Conservation (phyloP, 2,113 vertebrate genomes). For the Neotoma lepida region DNA sequence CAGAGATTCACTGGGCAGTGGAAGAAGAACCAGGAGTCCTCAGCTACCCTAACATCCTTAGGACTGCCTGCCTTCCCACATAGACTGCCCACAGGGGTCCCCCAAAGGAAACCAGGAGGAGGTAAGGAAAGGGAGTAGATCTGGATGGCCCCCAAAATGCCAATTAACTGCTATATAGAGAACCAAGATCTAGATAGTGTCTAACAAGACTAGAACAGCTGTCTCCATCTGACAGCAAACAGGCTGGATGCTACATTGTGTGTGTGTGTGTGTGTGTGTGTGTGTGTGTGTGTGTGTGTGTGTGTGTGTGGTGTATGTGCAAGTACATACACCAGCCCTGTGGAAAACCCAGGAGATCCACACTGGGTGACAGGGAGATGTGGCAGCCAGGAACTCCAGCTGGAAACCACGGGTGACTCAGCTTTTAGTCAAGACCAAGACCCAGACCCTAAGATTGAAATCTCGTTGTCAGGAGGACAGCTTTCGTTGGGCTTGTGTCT, state of each 20-base stretch:
- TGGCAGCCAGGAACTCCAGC: not conserved
- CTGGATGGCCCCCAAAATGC: not conserved
- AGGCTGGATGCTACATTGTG: not conserved
- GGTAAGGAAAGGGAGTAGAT: not conserved
- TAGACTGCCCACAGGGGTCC: not conserved
- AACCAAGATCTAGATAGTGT: not conserved
- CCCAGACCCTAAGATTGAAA: not conserved
- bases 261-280: not conserved
- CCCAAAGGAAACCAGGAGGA: not conserved
- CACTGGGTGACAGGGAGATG: not conserved
- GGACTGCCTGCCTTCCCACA: not conserved
- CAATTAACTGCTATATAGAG: not conserved
- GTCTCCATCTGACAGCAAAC: not conserved
- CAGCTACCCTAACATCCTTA: not conserved
- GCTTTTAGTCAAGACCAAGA: not conserved
- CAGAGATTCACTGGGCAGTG: not conserved
- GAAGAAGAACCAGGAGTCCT: not conserved
- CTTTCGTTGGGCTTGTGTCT: not conserved
- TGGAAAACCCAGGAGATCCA: not conserved
- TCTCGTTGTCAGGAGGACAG: too few relatives aligned
- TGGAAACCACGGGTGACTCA: not conserved
- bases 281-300: not conserved
- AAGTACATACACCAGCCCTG: not conserved
- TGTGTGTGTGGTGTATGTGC: not conserved
- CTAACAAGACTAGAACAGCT: not conserved